Conservation (phyloP, 1,140 invertebrate species). For the Hypothenemus hampei region DNA sequence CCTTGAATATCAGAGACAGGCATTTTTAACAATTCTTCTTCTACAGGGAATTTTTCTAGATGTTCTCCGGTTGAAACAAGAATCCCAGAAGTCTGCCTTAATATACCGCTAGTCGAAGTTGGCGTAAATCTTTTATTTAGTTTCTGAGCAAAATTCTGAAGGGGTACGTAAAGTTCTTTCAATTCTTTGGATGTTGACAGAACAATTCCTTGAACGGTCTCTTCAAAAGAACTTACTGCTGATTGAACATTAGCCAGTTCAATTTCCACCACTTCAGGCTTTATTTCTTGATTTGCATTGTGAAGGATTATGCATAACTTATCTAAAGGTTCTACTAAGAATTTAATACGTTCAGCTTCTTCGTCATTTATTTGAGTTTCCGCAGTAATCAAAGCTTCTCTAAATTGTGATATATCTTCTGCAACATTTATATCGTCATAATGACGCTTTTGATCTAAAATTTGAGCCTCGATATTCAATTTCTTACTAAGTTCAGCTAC, state of each 20-base stretch:
- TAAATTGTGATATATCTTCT: slow-evolving; percentile 3
- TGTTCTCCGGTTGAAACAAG: no score
- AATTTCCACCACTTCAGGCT: slow-evolving; percentile 17
- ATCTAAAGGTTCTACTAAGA: slow-evolving; percentile 26
- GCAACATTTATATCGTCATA: not conserved
- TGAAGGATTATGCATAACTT: slow-evolving; percentile 19
- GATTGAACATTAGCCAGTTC: slow-evolving; percentile 1
- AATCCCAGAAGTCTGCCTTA: no score
- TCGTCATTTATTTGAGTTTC: slow-evolving; percentile 1
- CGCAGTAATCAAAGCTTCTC: not conserved
- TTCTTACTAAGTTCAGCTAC: slow-evolving; percentile 21
- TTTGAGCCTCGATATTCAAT: slow-evolving; percentile 17
- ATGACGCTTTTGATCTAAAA: slow-evolving; percentile 2
- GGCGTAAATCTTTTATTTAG: no score
- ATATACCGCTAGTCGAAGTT: no score
- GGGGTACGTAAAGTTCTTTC: not conserved
- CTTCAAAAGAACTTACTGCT: slow-evolving; percentile 12
- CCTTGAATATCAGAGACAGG: no score
- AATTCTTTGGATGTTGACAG: not conserved
- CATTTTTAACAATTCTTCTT: no score
- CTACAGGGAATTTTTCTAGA: no score
- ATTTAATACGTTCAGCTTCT: slow-evolving; percentile 8
- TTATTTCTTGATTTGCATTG: slow-evolving; percentile 7
- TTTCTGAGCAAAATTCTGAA: slow-evolving; percentile 5
- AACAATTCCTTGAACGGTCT: not conserved